These are phyloP conservation scores for Myripristis jacobus DNA, from an alignment of 2,797 vertebrate genomes.

Conservation along the genomic window DNA sequence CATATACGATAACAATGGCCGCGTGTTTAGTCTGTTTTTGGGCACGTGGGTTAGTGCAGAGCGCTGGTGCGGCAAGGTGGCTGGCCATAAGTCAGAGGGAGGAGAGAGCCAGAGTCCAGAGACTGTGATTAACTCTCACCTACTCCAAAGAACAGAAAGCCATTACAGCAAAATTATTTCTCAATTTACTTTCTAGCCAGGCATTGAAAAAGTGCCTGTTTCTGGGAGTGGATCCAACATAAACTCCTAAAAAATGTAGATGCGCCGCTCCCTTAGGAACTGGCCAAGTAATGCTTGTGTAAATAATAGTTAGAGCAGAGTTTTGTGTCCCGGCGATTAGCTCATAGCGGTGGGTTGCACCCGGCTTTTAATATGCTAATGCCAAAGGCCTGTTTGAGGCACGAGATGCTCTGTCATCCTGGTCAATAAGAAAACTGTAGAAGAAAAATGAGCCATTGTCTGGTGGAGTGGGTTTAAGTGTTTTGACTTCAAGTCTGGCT, in stretches of 20 bases:
- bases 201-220: constrained; percentile 39
- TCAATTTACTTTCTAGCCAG: constrained; percentile 67
- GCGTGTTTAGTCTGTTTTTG: constrained; percentile 52
- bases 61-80: constrained; percentile 52
- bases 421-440: constrained; percentile 37
- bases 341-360: constrained; percentile 1
- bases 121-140: constrained; percentile 67
- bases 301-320: constrained; percentile 67
- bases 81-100: constrained; percentile 54
- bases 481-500: constrained; percentile 34
- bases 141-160: constrained; percentile 64
- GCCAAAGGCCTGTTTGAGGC: constrained; percentile 38
- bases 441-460: constrained; percentile 44
- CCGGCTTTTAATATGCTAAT: constrained; percentile 14
- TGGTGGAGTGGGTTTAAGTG: constrained; percentile 45
- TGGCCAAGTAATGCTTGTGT: constrained; percentile 53
- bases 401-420: constrained; percentile 9
- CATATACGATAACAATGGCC: constrained; percentile 40
- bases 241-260: constrained; percentile 68
- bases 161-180: constrained; percentile 74
- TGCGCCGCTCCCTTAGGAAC: constrained; percentile 46
- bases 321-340: constrained; percentile 52
- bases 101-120: constrained; percentile 28
- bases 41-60: constrained; percentile 33
- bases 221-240: constrained; percentile 75